These are phyloP conservation scores for Mustela erminea DNA, from an alignment of 2,797 vertebrate species.

Conservation along the genomic window DNA sequence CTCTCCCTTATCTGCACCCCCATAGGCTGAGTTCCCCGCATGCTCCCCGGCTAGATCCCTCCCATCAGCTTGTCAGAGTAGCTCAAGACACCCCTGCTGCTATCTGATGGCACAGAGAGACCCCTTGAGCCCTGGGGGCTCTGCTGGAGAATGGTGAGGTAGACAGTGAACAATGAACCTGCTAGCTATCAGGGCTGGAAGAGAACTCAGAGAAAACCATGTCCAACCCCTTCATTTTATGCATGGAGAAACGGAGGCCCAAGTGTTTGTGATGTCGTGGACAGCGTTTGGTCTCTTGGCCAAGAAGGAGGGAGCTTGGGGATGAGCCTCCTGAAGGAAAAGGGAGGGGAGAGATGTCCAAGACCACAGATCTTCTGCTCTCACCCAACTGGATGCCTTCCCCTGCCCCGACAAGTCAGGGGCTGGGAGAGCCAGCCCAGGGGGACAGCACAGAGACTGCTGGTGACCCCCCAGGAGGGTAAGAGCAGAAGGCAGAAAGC, in stretches of 20 bases:
- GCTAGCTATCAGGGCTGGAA: not conserved
- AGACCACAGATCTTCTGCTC: not conserved
- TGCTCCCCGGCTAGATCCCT: not conserved
- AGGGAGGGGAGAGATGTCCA: not conserved
- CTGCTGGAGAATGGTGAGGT: rapidly evolving
- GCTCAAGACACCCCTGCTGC: not conserved
- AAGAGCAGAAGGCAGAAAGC: not conserved
- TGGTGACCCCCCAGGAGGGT: not conserved
- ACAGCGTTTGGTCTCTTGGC: not conserved
- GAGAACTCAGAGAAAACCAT: not conserved
- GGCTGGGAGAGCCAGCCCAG: not conserved
- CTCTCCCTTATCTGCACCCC: not conserved
- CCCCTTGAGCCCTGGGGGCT: not conserved
- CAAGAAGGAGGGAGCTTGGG: not conserved
- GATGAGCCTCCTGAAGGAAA: not conserved
- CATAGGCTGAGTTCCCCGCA: not conserved
- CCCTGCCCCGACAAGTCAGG: not conserved
- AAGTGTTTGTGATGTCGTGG: not conserved
- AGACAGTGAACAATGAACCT: not conserved
- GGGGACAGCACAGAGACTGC: not conserved
- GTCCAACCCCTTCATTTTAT: not conserved
- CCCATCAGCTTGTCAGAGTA: not conserved
- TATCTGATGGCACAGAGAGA: not conserved
- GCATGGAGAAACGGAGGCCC: not conserved
- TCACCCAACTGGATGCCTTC: not conserved